Evolutionary conservation across 2,113 vertebrate genomes (phyloP).

Genomic region (Pituophis catenifer): DNA sequence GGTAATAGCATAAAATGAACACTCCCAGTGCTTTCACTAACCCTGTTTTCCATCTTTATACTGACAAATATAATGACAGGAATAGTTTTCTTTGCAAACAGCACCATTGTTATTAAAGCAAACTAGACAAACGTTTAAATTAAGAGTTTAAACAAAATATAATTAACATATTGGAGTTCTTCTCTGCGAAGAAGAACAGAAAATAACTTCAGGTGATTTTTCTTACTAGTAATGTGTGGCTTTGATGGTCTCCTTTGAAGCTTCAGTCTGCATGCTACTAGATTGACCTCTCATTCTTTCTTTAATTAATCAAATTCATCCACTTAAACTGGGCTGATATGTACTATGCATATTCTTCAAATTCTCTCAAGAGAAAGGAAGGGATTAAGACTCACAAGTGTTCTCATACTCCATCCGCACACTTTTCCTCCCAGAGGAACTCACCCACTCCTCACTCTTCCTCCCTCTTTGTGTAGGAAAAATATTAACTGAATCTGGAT

Average conservation of each 20-base stretch:
- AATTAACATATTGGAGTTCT: conserved; percentile 36
- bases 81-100: conserved; percentile 23
- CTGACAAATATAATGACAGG: conserved; percentile 2
- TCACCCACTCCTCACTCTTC: not conserved
- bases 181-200: conserved; percentile 24
- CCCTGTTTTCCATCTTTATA: conserved; percentile 64
- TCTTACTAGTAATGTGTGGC: conserved; percentile 21
- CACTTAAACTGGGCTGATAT: conserved; percentile 40
- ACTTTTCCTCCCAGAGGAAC: not conserved
- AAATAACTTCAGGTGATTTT: not conserved
- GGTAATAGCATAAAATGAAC: conserved; percentile 44
- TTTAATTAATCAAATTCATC: conserved; percentile 52
- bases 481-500: not conserved
- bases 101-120: conserved; percentile 1
- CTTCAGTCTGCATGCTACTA: conserved; percentile 32
- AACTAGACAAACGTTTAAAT: not conserved
- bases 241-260: conserved; percentile 38
- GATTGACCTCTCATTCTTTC: conserved; percentile 32
- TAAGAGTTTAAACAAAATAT: conserved; percentile 4
- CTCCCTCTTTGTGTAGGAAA: not conserved
- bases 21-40: conserved; percentile 61
- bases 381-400: not conserved
- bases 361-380: conserved; percentile 20
- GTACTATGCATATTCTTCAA: conserved; percentile 30
- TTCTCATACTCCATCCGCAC: not conserved